These are phyloP conservation scores for Drosophila eugracilis DNA, from an alignment of 1,140 invertebrate species.

Conservation along the genomic window DNA sequence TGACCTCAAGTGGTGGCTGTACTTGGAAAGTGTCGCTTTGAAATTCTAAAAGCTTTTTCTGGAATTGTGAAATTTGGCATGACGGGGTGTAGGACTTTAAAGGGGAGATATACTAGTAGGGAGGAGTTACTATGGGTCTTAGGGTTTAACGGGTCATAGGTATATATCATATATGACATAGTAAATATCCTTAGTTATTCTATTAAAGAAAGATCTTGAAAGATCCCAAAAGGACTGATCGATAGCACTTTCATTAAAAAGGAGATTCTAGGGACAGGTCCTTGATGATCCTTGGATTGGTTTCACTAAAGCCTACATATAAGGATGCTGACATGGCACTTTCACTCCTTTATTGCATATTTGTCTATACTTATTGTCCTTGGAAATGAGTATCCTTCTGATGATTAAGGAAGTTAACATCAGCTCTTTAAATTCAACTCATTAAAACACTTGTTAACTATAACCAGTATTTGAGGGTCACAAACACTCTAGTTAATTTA, in stretches of 20 bases:
- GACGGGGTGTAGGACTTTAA: neutral
- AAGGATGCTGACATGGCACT: no score
- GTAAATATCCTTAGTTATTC: neutral
- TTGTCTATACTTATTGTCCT: neutral
- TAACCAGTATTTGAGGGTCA: neutral
- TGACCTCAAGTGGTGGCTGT: conserved; percentile 68
- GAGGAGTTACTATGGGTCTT: no score
- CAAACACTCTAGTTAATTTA: neutral
- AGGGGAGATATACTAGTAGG: neutral
- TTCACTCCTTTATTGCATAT: no score
- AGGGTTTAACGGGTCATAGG: neutral
- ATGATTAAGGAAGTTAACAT: neutral
- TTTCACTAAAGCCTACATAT: neutral
- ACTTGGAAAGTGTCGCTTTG: conserved; percentile 36
- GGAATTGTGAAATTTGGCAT: conserved; percentile 23
- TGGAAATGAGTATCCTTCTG: neutral
- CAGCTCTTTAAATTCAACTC: neutral
- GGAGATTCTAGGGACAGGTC: neutral
- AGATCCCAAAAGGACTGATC: neutral
- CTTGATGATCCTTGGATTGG: neutral
- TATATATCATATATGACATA: neutral
- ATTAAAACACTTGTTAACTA: neutral
- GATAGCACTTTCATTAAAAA: neutral
- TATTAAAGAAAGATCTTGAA: neutral
- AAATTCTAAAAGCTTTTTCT: conserved; percentile 11